Conservation (phyloP, 2,888 invertebrate species). For the Oasisia sp. region DNA sequence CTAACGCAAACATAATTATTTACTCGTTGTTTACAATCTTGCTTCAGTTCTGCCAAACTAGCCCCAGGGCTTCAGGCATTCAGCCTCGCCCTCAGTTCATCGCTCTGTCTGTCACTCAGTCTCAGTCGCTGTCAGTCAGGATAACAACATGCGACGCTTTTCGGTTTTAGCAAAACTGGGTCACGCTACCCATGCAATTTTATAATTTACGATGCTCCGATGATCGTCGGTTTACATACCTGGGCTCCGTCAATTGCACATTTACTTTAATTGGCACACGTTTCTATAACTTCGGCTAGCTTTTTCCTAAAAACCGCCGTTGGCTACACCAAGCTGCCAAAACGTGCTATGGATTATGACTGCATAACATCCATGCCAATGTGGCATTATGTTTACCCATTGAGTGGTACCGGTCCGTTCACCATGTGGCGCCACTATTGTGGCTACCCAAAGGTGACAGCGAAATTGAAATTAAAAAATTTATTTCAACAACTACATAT, state of each 20-base stretch:
- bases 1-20: too few species aligned
- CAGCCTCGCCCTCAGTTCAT: too few species aligned
- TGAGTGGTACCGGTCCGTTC: background rate
- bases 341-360: background rate
- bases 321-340: background rate
- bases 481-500: too few species aligned
- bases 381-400: background rate
- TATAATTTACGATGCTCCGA: background rate
- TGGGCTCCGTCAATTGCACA: background rate
- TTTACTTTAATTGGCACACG: conserved; percentile 12
- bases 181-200: background rate
- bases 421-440: background rate
- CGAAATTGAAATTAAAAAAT: too few species aligned
- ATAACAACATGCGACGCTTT: background rate
- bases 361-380: background rate
- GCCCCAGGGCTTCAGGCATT: too few species aligned
- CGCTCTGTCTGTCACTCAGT: too few species aligned
- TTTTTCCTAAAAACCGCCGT: background rate
- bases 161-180: background rate
- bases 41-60: too few species aligned
- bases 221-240: background rate
- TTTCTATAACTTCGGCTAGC: background rate
- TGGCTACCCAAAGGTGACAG: too few species aligned
- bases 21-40: too few species aligned
- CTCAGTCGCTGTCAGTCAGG: background rate